phyloP scores from a whole-genome alignment of 1,140 invertebrate genomes.

The Pomacea maculata region DNA sequence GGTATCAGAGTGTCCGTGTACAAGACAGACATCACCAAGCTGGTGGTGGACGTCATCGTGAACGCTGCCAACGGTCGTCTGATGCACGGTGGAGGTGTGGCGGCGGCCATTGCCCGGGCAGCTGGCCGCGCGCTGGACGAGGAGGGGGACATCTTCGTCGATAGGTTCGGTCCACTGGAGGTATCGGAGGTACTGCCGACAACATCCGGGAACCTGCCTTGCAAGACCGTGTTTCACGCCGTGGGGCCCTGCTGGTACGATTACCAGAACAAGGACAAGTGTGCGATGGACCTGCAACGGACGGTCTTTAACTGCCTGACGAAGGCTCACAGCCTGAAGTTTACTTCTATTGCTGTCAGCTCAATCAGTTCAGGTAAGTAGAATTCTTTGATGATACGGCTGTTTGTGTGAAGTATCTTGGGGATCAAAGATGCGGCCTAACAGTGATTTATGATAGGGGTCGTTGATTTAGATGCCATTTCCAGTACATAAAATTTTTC shows the following conservation, averaged over 20 bases:
- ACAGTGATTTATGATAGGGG: neutral
- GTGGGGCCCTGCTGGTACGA: constrained; percentile 38
- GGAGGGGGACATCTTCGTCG: constrained; percentile 35
- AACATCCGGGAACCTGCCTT: constrained; percentile 37
- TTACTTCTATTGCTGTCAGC: constrained; percentile 35
- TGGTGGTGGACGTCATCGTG: constrained; percentile 88
- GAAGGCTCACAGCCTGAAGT: constrained; percentile 19
- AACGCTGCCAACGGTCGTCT: constrained; percentile 86
- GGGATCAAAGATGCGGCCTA: neutral
- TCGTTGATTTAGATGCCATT: neutral
- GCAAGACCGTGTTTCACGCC: constrained; percentile 38
- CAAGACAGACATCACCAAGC: constrained; percentile 82
- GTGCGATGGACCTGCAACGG: constrained; percentile 25
- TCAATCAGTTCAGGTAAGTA: constrained; percentile 41
- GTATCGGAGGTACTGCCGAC: constrained; percentile 33
- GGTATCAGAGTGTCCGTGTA: constrained; percentile 31
- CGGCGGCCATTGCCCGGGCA: constrained; percentile 76
- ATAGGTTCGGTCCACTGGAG: constrained; percentile 20
- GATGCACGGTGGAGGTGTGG: constrained; percentile 82
- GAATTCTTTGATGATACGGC: neutral
- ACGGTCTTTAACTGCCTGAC: constrained; percentile 32
- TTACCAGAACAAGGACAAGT: constrained; percentile 26
- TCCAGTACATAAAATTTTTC: neutral
- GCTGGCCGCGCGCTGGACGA: constrained; percentile 31
- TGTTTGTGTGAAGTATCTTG: neutral